These are phyloP conservation scores for Passer domesticus DNA, from an alignment of 2,113 vertebrate genomes.

Conservation along the genomic window DNA sequence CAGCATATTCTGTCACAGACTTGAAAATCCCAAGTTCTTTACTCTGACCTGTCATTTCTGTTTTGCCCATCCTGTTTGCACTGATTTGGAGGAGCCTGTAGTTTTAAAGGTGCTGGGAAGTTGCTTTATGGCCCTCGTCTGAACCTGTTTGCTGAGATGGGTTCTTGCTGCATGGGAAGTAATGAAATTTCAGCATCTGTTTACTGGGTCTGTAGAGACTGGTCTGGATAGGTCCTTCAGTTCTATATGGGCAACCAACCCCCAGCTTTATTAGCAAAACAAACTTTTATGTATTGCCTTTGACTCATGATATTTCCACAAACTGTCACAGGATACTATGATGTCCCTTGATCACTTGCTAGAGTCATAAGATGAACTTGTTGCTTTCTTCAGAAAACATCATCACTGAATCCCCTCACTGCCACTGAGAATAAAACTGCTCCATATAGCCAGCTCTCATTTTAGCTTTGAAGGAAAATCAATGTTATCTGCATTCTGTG, in stretches of 20 bases:
- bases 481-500: not conserved
- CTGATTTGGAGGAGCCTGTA: not conserved
- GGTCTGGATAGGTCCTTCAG: not conserved
- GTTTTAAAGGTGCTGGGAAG: not conserved
- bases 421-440: not conserved
- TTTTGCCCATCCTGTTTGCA: accelerated
- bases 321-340: not conserved
- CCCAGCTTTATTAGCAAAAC: not conserved
- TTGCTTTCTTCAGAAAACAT: not conserved
- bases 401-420: not conserved
- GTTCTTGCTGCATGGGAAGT: not conserved
- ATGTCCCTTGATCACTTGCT: not conserved
- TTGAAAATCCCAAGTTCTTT: not conserved
- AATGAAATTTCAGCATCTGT: not conserved
- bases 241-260: not conserved
- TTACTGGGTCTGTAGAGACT: not conserved
- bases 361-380: not conserved
- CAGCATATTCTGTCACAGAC: not conserved
- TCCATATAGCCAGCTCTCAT: not conserved
- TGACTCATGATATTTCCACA: not conserved
- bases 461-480: not conserved
- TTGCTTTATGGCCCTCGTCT: not conserved
- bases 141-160: not conserved
- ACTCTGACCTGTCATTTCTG: not conserved
- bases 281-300: not conserved